phyloP scores from a whole-genome alignment of 2,113 vertebrate genomes.

The Aythya baeri region DNA sequence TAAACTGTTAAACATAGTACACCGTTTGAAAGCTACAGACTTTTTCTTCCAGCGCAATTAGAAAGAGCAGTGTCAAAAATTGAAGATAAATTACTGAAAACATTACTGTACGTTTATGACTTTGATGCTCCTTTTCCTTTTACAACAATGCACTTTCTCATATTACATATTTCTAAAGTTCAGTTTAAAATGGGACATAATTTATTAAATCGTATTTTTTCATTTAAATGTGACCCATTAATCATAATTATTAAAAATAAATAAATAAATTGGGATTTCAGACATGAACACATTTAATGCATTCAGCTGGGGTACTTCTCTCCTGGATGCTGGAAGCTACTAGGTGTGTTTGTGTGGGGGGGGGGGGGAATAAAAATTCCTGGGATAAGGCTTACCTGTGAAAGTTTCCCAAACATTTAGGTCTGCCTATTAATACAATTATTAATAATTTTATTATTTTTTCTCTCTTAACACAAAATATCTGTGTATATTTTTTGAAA shows the following conservation, averaged over 20 bases:
- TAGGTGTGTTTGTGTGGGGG: not conserved
- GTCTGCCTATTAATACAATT: not conserved
- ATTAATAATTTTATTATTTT: not conserved
- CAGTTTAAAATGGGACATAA: not conserved
- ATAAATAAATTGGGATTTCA: not conserved
- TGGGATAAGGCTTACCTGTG: not conserved
- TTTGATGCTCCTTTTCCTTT: not conserved
- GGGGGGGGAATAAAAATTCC: not conserved
- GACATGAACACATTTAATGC: not conserved
- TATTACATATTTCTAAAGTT: not conserved
- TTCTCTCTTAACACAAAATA: not conserved
- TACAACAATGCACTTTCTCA: not conserved
- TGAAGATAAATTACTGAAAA: slow-evolving; percentile 43
- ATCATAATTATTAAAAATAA: not conserved
- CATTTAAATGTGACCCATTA: not conserved
- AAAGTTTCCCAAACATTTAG: not conserved
- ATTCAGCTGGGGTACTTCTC: not conserved
- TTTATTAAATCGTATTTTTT: not conserved
- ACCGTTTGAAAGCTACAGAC: not conserved
- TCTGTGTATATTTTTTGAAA: not conserved
- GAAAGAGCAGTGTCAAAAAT: not conserved
- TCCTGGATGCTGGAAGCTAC: not conserved
- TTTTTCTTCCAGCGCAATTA: slow-evolving; percentile 28
- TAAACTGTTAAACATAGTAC: slow-evolving; percentile 1
- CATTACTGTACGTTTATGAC: not conserved